phyloP scores from a whole-genome alignment of 2,888 invertebrate species.

The Hermaeophaga mercurialis region DNA sequence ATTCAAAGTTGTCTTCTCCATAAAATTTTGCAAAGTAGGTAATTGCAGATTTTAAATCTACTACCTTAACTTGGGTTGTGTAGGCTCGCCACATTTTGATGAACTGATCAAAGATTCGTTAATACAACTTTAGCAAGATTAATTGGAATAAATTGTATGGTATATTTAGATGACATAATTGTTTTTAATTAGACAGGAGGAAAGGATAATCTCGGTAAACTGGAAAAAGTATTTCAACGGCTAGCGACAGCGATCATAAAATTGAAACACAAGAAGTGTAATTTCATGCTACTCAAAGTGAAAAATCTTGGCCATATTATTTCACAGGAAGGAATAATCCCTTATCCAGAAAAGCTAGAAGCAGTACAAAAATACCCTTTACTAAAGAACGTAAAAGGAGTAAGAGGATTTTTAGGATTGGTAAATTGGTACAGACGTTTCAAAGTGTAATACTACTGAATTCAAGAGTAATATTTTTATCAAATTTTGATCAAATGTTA shows the following conservation, averaged over 20 bases:
- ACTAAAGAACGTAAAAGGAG: constrained; percentile 21
- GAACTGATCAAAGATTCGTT: constrained; percentile 29
- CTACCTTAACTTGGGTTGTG: no score
- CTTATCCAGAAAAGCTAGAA: constrained; percentile 21
- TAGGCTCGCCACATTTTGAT: no score
- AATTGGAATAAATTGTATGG: constrained; percentile 23
- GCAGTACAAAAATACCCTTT: constrained; percentile 14
- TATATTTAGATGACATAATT: constrained; percentile 28
- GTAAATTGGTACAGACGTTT: constrained; percentile 30
- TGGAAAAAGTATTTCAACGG: constrained; percentile 19
- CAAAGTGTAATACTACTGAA: no score
- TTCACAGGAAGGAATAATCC: constrained; percentile 20
- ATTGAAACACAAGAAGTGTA: constrained; percentile 27
- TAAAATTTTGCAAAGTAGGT: no score
- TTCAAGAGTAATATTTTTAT: no score
- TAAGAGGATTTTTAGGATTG: constrained; percentile 30
- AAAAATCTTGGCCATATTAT: constrained; percentile 30
- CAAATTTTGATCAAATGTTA: no score
- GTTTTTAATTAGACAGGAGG: constrained; percentile 19
- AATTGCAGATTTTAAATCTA: no score
- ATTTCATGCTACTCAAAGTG: constrained; percentile 23
- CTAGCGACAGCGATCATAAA: constrained; percentile 21
- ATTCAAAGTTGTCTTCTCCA: no score
- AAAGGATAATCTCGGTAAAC: constrained; percentile 31
- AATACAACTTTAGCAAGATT: constrained; percentile 27